These are phyloP conservation scores for Eucera pruinosa DNA, from an alignment of 2,888 invertebrate species.

Conservation along the genomic window DNA sequence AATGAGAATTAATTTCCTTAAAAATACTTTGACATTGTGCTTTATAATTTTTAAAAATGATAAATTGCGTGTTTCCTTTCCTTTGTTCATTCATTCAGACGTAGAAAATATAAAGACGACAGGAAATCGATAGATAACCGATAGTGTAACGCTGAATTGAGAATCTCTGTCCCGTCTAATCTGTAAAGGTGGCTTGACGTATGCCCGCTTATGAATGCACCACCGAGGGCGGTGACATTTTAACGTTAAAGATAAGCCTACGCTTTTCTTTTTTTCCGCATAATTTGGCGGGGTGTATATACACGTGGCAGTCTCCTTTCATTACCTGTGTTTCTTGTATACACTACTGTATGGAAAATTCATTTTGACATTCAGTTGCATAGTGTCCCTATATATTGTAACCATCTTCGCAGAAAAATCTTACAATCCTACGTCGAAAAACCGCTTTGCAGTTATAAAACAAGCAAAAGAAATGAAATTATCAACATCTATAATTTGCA, in stretches of 20 bases:
- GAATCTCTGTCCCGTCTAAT: constrained; percentile 53
- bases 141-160: constrained; percentile 19
- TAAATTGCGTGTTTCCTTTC: not conserved
- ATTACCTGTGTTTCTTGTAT: constrained; percentile 41
- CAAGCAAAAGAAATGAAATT: too few species aligned
- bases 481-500: not conserved
- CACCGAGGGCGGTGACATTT: constrained; percentile 60
- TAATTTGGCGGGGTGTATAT: constrained; percentile 46
- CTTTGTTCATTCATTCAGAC: not conserved
- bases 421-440: not conserved
- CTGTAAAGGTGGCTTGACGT: constrained; percentile 37
- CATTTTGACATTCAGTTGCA: constrained; percentile 16
- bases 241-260: constrained; percentile 48
- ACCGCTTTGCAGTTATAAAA: too few species aligned
- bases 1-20: not conserved
- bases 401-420: not conserved
- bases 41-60: not conserved
- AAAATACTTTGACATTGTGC: not conserved
- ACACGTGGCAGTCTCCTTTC: constrained; percentile 43
- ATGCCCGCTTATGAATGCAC: constrained; percentile 48
- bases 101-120: not conserved
- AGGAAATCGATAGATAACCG: constrained; percentile 30
- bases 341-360: constrained; percentile 29
- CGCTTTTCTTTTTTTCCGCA: constrained; percentile 37
- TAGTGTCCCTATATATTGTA: not conserved